Base-by-base conservation (phyloP, 2,888 invertebrate species). In the Ferdinandea cuprea region DNA sequence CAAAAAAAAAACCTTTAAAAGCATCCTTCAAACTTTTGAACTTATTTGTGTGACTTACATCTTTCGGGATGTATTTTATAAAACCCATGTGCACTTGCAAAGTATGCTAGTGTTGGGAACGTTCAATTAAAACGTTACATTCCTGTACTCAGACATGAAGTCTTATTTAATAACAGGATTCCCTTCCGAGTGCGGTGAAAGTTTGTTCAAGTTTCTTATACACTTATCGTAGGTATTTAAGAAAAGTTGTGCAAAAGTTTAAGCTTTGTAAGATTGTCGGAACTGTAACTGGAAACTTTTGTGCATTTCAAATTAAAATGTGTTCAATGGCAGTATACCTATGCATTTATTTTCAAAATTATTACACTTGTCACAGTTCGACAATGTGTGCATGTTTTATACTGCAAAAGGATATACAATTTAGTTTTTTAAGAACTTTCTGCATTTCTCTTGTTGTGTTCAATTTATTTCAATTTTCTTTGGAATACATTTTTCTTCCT, bases 51-150 rank as follows among this genome's bases (percentile, higher is more conserved):
- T 7, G 28, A 7, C n/a, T 28, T 28, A 28, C 28, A 28, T 28
- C 28, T 4, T 28, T 30, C 9, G 4, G 5, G 8, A 37, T 13
- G 6, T n/a, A 1, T 37, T 11, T 0, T 13, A 13, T 6, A 13
- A 37, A 13, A 37, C n/a, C 13, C 13, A n/a, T 37, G 13, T n/a
- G n/a, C 37, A 37, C 37, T 37, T 11, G 5, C n/a, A n/a, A n/a
- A n/a, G n/a, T 37, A 13, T 37, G 37, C 28, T 2, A 30, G 28
- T 30, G 44, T 44, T 15, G 28, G 15, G 17, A 59, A 8, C 17
- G 7, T 13, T 44, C 44, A 59, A 44, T 59, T 59, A 59, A 59
- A 59, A 59, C 3, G 58, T 42, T 6, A 1, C 37, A n/a, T n/a
- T n/a, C n/a, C n/a, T n/a, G n/a, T 13, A 4, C 28, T 42, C 40